Conservation (phyloP, 2,888 invertebrate genomes). For the Athalia cordata region DNA sequence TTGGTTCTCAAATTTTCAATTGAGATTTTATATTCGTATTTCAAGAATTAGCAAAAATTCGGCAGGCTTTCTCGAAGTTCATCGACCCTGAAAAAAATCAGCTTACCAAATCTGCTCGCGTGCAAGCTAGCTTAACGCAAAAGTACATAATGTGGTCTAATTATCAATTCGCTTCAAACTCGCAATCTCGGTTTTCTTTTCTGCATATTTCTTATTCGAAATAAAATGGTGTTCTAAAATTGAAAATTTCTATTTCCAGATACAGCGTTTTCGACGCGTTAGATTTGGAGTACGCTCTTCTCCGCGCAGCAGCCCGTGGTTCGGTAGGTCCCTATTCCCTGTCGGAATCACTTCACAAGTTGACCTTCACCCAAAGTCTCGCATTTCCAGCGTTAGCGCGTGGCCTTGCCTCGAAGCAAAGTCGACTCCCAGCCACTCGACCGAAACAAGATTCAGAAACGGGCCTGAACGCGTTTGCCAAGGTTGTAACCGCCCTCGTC, state of each 20-base stretch:
- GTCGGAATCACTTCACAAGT: slow-evolving; percentile 83
- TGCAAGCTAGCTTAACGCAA: too few species aligned
- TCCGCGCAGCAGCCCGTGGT: slow-evolving; percentile 82
- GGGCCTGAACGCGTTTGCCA: slow-evolving; percentile 83
- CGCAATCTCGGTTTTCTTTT: too few species aligned
- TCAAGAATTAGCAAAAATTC: too few species aligned
- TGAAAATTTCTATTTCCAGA: slow-evolving; percentile 56
- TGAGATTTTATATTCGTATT: too few species aligned
- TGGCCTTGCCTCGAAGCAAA: slow-evolving; percentile 80
- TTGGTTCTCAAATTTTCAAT: too few species aligned
- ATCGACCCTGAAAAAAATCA: too few species aligned
- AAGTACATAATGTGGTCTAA: too few species aligned
- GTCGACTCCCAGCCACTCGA: slow-evolving; percentile 75
- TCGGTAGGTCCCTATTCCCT: slow-evolving; percentile 84
- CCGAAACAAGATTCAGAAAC: slow-evolving; percentile 80
- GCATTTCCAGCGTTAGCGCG: slow-evolving; percentile 84
- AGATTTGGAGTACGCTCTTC: slow-evolving; percentile 82
- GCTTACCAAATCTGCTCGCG: too few species aligned
- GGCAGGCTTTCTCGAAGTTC: too few species aligned
- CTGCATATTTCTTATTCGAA: too few species aligned
- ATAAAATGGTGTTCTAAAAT: too few species aligned
- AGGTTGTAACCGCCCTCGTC: slow-evolving; percentile 82
- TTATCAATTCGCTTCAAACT: too few species aligned
- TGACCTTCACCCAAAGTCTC: slow-evolving; percentile 84
- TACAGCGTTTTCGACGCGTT: slow-evolving; percentile 83